Evolutionary conservation across 2,888 invertebrate genomes (phyloP).

Genomic region (Erpobdella octoculata): DNA sequence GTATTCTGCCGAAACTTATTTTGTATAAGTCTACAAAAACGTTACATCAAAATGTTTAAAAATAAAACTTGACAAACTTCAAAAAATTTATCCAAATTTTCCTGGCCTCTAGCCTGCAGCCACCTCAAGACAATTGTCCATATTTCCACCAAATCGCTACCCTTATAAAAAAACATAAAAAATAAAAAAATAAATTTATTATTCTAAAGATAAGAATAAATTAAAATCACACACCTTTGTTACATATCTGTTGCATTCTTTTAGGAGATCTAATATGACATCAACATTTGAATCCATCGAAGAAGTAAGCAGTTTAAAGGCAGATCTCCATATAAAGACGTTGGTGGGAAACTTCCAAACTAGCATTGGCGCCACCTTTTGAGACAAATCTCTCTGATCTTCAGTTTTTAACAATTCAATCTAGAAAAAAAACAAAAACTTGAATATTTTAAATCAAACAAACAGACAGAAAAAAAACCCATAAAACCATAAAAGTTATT

Average conservation of each 20-base stretch:
- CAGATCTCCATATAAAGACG: background rate
- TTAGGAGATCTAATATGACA: background rate
- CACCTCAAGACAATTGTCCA: constrained; percentile 8
- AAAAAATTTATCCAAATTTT: constrained; percentile 18
- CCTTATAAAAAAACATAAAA: constrained; percentile 5
- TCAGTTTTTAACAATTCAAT: background rate
- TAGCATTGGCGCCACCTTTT: constrained; percentile 9
- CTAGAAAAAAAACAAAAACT: background rate
- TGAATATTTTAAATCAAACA: background rate
- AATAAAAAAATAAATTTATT: too few relatives aligned
- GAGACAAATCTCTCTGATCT: background rate
- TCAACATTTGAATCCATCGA: background rate
- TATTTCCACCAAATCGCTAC: constrained; percentile 4
- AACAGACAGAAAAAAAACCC: too few relatives aligned
- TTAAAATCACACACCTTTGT: background rate
- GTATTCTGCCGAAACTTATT: too few relatives aligned
- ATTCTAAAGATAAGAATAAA: background rate
- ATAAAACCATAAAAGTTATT: too few relatives aligned
- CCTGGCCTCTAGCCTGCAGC: background rate
- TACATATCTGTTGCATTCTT: background rate
- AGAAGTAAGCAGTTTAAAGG: background rate
- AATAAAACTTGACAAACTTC: background rate
- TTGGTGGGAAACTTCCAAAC: constrained; percentile 13
- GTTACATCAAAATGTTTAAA: background rate
- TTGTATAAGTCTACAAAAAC: background rate